Conservation (phyloP, 2,797 vertebrate genomes). For the Kryptopterus vitreolus region DNA sequence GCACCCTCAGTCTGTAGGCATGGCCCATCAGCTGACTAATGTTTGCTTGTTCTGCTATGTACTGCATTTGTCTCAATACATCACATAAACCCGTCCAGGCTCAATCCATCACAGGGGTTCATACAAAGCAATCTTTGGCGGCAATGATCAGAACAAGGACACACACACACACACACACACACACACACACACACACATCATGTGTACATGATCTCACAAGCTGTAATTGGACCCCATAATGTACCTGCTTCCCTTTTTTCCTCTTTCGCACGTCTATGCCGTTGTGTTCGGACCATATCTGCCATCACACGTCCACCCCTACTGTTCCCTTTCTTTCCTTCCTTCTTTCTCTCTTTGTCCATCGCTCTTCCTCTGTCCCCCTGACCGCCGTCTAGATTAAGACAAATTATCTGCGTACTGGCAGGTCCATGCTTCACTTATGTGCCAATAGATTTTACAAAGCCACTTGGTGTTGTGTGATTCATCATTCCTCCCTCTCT, state of each 20-base stretch:
- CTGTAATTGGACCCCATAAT: not conserved
- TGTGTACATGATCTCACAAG: not conserved
- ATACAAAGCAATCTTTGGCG: slow-evolving; percentile 60
- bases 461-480: slow-evolving; percentile 54
- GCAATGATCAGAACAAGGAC: slow-evolving; percentile 49
- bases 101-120: slow-evolving; percentile 56
- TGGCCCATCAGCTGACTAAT: slow-evolving; percentile 71
- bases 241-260: not conserved
- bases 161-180: not conserved
- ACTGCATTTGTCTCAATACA: slow-evolving; percentile 59
- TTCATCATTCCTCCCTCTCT: slow-evolving; percentile 49
- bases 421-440: slow-evolving; percentile 44
- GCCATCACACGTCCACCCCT: slow-evolving; percentile 52
- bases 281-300: slow-evolving; percentile 44
- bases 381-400: slow-evolving; percentile 57
- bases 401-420: slow-evolving; percentile 63
- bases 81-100: slow-evolving; percentile 62
- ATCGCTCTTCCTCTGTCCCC: slow-evolving; percentile 51
- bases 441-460: slow-evolving; percentile 60
- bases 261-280: slow-evolving; percentile 27
- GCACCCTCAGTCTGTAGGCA: slow-evolving; percentile 36
- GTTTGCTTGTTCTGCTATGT: slow-evolving; percentile 19
- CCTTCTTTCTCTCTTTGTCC: slow-evolving; percentile 55
- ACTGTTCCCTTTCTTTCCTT: slow-evolving; percentile 33
- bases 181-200: not conserved